These are phyloP conservation scores for Sturnus vulgaris DNA, from an alignment of 2,113 vertebrate genomes.

Conservation along the genomic window DNA sequence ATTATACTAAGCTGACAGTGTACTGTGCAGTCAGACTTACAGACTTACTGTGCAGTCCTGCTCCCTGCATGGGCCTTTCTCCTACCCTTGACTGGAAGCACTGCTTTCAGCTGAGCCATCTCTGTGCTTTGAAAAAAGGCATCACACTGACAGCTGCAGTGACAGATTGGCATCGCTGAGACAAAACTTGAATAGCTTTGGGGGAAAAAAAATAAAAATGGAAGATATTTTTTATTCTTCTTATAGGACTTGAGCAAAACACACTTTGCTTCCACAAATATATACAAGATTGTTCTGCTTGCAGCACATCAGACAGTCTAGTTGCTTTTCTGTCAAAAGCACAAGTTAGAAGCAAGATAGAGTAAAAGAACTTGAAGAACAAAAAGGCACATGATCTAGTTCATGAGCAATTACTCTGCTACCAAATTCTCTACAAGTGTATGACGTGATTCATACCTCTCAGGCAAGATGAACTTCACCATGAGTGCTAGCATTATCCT, in stretches of 20 bases:
- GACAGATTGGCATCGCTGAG: constrained; percentile 25
- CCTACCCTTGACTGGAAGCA: background rate
- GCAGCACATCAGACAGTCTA: background rate
- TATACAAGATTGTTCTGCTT: background rate
- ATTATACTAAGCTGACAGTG: background rate
- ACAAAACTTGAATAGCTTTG: constrained; percentile 15
- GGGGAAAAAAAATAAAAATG: background rate
- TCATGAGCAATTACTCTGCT: background rate
- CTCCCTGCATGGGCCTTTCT: background rate
- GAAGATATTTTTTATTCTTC: background rate
- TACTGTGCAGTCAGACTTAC: background rate
- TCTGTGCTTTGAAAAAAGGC: background rate
- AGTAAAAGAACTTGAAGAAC: background rate
- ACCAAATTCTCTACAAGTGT: background rate
- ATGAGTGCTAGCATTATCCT: background rate
- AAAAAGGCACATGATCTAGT: background rate
- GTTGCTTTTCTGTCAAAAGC: background rate
- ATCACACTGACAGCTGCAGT: constrained; percentile 38
- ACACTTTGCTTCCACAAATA: constrained; percentile 6
- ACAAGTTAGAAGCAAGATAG: background rate
- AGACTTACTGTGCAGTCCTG: background rate
- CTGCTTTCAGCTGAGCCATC: background rate
- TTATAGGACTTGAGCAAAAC: background rate
- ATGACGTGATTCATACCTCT: background rate
- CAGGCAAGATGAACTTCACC: background rate